A percentile compares a stretch with the other conserved stretches of the same genome.
These are phyloP conservation scores for Bombus turneri DNA, from an alignment of 1,140 invertebrate species.

Conservation along the genomic window DNA sequence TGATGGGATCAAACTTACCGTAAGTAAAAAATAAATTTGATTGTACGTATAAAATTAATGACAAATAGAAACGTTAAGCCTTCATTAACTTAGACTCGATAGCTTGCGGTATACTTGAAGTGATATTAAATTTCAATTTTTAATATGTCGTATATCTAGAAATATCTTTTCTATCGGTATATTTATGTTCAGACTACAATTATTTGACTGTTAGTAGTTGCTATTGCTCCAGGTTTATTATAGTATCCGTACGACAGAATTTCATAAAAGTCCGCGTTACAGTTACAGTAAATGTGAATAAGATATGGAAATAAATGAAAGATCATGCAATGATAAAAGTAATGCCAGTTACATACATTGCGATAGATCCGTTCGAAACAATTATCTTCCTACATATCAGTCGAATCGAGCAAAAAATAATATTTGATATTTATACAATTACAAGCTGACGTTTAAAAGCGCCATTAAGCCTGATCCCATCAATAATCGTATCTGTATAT, in stretches of 20 bases:
- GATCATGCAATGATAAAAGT: not conserved
- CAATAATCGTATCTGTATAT: not conserved
- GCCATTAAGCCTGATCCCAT: not conserved
- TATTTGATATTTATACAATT: too few relatives aligned
- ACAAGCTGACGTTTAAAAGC: not conserved
- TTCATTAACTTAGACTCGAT: not conserved
- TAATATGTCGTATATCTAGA: not conserved
- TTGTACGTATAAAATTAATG: not conserved
- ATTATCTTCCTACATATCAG: not conserved
- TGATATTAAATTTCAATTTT: too few relatives aligned
- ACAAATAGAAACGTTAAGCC: not conserved
- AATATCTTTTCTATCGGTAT: not conserved
- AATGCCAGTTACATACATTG: too few relatives aligned
- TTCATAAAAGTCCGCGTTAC: too few relatives aligned
- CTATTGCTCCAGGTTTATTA: too few relatives aligned
- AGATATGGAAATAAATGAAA: not conserved
- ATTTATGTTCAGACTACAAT: too few relatives aligned
- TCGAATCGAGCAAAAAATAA: not conserved
- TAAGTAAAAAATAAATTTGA: not conserved
- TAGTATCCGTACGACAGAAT: too few relatives aligned
- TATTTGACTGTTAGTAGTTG: not conserved
- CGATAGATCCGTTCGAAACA: too few relatives aligned
- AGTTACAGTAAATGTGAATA: too few relatives aligned
- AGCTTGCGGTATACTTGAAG: not conserved
- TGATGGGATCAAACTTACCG: conserved; percentile 25